Evolutionary conservation across 2,888 invertebrate species (phyloP).

Genomic region (Brassicogethes aeneus): DNA sequence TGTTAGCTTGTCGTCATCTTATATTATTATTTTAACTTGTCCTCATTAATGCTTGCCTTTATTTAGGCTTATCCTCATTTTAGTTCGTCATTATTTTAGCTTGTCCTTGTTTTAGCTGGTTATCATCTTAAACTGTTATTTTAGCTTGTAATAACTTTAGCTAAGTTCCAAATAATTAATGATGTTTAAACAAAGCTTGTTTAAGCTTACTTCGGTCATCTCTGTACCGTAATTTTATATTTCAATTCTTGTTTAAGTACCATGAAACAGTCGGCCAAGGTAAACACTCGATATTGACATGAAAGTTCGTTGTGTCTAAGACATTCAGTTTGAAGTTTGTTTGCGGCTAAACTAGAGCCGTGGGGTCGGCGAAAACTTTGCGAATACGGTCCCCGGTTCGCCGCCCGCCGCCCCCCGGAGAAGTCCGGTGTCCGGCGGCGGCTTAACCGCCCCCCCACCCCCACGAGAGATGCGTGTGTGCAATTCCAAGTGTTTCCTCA

Average conservation of each 20-base stretch:
- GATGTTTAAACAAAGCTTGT: too few relatives aligned
- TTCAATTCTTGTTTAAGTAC: not conserved
- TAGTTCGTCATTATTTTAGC: too few relatives aligned
- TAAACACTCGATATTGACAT: not conserved
- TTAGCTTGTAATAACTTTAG: too few relatives aligned
- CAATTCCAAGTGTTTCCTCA: slow-evolving; percentile 42
- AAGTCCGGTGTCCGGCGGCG: slow-evolving; percentile 13
- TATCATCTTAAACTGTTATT: too few relatives aligned
- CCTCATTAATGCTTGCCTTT: too few relatives aligned
- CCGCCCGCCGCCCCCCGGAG: slow-evolving; percentile 15
- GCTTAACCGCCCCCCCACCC: slow-evolving; percentile 26
- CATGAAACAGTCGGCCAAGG: not conserved
- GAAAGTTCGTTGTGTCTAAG: not conserved
- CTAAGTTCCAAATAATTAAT: too few relatives aligned
- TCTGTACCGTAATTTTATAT: too few relatives aligned
- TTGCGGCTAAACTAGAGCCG: not conserved
- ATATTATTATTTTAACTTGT: too few relatives aligned
- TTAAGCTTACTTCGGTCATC: too few relatives aligned
- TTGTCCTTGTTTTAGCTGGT: too few relatives aligned
- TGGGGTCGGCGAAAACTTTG: not conserved
- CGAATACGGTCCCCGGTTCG: slow-evolving; percentile 9
- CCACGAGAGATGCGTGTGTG: slow-evolving; percentile 40
- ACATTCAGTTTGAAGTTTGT: slow-evolving; percentile 1
- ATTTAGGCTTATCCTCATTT: too few relatives aligned
- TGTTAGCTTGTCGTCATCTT: too few relatives aligned